These are phyloP conservation scores for Tonatia bakeri DNA, from an alignment of 2,113 vertebrate genomes.

Conservation along the genomic window DNA sequence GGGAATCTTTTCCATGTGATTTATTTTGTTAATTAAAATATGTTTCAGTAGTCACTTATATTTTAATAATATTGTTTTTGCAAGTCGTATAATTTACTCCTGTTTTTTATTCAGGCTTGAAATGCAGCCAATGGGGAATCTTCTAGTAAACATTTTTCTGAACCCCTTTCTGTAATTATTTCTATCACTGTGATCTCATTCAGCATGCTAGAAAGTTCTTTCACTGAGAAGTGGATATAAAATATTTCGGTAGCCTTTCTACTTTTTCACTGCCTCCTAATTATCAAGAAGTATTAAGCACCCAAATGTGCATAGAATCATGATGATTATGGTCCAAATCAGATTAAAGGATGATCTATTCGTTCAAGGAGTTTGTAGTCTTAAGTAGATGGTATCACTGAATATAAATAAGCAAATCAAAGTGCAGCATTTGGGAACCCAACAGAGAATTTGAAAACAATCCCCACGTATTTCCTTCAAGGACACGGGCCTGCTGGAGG, in stretches of 20 bases:
- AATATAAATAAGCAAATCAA: constrained; percentile 75
- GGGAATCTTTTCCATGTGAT: constrained; percentile 86
- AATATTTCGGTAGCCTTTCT: constrained; percentile 19
- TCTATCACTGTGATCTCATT: constrained; percentile 68
- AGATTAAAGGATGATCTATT: constrained; percentile 67
- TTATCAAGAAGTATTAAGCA: constrained; percentile 71
- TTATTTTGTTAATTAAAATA: constrained; percentile 88
- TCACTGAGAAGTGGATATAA: not conserved
- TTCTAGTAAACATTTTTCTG: constrained; percentile 71
- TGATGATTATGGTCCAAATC: constrained; percentile 72
- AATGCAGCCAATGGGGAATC: constrained; percentile 69
- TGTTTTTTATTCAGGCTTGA: constrained; percentile 73
- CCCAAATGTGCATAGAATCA: constrained; percentile 72
- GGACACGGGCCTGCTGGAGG: constrained; percentile 61
- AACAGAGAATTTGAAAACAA: constrained; percentile 66
- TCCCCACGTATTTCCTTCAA: constrained; percentile 58
- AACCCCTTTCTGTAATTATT: constrained; percentile 72
- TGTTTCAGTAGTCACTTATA: constrained; percentile 82
- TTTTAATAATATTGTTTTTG: constrained; percentile 83
- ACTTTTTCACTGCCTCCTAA: constrained; percentile 48
- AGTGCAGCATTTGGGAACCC: constrained; percentile 54
- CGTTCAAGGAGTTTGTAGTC: constrained; percentile 60
- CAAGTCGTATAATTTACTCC: constrained; percentile 77
- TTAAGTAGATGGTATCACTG: constrained; percentile 63
- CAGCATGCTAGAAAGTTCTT: constrained; percentile 62